Base-by-base conservation (phyloP, 2,888 invertebrate species). In the Napeogenes sylphis region DNA sequence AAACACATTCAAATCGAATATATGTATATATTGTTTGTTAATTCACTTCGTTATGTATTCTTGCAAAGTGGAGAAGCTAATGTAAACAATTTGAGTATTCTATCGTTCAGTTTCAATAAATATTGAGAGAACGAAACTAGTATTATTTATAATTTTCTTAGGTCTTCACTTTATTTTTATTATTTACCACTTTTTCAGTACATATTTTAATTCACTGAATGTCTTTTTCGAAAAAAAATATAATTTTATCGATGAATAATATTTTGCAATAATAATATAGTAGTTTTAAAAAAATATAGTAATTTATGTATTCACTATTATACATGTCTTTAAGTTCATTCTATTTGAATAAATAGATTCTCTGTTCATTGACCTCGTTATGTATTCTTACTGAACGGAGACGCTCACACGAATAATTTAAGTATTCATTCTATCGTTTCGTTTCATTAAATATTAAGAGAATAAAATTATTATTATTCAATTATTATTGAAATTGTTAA, bases 1-100 rank as follows among this genome's bases (percentile, higher is more conserved):
- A 66, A 69, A 60, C 55, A 64, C 62, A 68, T 68, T 66, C 66
- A 70, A 65, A 70, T 65, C 64, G 53, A 57, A n/a, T n/a, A n/a
- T n/a, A 62, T 62, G 57, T 57, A 51, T 33, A 21, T 55, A 47
- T 60, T 64, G 64, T 64, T 65, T 66, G 61, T 64, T 61, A 60
- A 66, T 63, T 62, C 60, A 63, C 59, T 58, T 66, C 62, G 65
- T 68, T 67, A 66, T 62, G 62, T 68, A 68, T 68, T 68, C 64
- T 61, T 57, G 30, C 55, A 47, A 58, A 46, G 57, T 60, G 42
- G 13, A 53, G 14, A 42, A 4, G 38, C 38, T 42, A 42, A 30
- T 14, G 56, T 14, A 58, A 55, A 65, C 60, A 58, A 58, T 64
- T 62, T 68, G 61, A 63, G 60, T 67, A 65, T 38, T 38, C 38